Evolutionary conservation across 2,888 invertebrate species (phyloP).

Genomic region (Drosophila cognata): DNA sequence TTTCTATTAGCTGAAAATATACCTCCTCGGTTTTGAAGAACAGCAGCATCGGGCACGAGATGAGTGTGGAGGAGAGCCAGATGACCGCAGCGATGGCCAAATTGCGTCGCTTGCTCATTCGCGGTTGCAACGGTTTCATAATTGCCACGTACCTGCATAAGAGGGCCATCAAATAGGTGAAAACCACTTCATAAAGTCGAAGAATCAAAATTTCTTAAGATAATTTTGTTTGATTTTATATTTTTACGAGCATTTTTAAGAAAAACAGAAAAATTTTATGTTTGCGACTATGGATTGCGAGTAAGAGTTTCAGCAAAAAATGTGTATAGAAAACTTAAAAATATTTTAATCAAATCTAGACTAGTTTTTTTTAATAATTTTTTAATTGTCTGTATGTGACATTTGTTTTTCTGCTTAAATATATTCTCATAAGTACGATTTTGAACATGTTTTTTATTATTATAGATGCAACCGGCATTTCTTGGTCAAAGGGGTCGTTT

Average conservation of each 20-base stretch:
- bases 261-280: background rate
- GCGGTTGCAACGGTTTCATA: slow-evolving; percentile 95
- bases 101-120: slow-evolving; percentile 94
- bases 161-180: background rate
- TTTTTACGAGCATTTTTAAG: background rate
- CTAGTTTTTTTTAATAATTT: background rate
- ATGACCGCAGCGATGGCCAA: slow-evolving; percentile 93
- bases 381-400: background rate
- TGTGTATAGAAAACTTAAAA: background rate
- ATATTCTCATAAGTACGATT: background rate
- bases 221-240: background rate
- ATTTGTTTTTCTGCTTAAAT: background rate
- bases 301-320: background rate
- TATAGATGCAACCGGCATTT: background rate
- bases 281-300: background rate
- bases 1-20: background rate
- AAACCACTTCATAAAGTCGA: too few relatives aligned
- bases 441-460: background rate
- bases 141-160: slow-evolving; percentile 95
- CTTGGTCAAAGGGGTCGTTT: background rate
- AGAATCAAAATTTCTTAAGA: background rate
- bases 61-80: slow-evolving; percentile 91
- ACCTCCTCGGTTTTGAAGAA: slow-evolving; percentile 90
- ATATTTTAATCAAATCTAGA: background rate
- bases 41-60: slow-evolving; percentile 94